phyloP scores from a whole-genome alignment of 1,140 invertebrate genomes.

The Ceratosolen solmsi region DNA sequence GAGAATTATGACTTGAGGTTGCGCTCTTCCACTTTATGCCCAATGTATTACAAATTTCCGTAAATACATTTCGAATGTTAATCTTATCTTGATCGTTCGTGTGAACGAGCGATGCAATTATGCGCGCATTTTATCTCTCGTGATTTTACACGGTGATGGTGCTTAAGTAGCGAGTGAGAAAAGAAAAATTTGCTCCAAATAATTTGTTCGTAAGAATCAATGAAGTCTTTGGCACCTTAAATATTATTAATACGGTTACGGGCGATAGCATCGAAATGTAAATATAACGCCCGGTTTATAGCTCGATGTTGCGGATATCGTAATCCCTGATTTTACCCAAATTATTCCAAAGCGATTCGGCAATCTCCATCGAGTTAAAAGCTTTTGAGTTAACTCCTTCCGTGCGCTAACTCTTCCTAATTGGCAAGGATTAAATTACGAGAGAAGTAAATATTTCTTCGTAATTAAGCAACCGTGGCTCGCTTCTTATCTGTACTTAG shows the following conservation, averaged over 20 bases:
- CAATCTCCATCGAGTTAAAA: background rate
- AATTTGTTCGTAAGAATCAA: background rate
- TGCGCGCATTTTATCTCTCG: too few species aligned
- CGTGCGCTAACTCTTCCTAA: slow-evolving; percentile 3
- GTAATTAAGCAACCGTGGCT: background rate
- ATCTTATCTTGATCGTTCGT: background rate
- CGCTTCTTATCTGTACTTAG: background rate
- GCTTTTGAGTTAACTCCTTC: background rate
- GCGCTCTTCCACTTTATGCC: background rate
- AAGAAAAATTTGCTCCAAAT: too few species aligned
- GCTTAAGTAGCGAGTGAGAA: too few species aligned
- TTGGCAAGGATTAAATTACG: background rate
- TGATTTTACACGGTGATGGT: too few species aligned
- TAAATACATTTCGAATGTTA: background rate
- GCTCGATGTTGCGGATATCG: background rate
- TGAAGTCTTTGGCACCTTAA: too few species aligned
- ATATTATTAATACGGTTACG: too few species aligned
- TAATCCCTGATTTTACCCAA: background rate
- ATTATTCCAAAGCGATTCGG: background rate
- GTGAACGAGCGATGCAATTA: too few species aligned
- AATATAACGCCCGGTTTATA: background rate
- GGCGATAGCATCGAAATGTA: too few species aligned
- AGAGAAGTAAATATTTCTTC: background rate
- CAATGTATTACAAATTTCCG: background rate
- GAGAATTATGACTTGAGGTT: background rate